These are phyloP conservation scores for Pollimyrus isidori DNA, from an alignment of 2,113 vertebrate species.

Conservation along the genomic window DNA sequence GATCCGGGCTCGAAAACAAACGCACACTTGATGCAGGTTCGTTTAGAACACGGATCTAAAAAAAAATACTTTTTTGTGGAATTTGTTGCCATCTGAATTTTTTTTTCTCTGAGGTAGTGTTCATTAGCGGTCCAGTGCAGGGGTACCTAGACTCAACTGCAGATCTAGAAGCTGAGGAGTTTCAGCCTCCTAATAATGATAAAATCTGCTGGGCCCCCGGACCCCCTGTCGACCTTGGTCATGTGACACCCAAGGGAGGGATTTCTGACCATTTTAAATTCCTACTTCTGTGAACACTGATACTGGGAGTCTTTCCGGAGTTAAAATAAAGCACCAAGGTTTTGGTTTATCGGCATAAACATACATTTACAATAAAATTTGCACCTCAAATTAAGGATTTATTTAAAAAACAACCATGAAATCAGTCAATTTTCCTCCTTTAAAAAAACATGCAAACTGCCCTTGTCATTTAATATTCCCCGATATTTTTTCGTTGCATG, in stretches of 20 bases:
- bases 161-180: conserved; percentile 40
- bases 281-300: conserved; percentile 46
- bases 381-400: neutral
- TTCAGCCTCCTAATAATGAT: conserved; percentile 64
- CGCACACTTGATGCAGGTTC: neutral
- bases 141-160: conserved; percentile 53
- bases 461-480: conserved; percentile 16
- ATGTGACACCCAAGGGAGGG: conserved; percentile 68
- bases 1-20: neutral
- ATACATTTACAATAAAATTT: neutral
- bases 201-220: conserved; percentile 54
- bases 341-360: neutral
- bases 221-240: conserved; percentile 47
- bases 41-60: neutral
- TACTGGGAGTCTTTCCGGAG: conserved; percentile 57
- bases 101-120: neutral
- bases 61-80: neutral
- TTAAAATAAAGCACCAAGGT: too few relatives aligned
- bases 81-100: neutral
- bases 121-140: neutral
- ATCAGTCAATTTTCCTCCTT: conserved; percentile 10
- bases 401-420: conserved; percentile 4
- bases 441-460: conserved; percentile 6
- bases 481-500: neutral
- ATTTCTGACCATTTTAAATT: conserved; percentile 63